phyloP scores from a whole-genome alignment of 2,797 vertebrate species.

The Fundulus diaphanus region DNA sequence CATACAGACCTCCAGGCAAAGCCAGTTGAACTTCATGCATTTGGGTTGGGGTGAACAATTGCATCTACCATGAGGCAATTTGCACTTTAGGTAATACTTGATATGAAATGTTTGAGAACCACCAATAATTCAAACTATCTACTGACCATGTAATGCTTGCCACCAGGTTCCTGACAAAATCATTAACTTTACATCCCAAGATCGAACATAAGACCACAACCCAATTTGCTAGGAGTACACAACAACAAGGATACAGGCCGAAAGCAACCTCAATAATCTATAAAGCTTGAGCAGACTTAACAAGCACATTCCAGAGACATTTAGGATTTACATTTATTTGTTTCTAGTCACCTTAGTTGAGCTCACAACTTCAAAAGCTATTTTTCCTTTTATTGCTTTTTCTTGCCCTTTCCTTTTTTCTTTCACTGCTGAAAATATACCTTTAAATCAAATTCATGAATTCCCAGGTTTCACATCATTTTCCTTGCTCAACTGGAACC shows the following conservation, averaged over 20 bases:
- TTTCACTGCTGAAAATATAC: not conserved
- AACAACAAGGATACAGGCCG: not conserved
- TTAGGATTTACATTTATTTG: not conserved
- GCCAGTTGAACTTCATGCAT: not conserved
- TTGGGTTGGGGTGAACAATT: not conserved
- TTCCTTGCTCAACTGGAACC: not conserved
- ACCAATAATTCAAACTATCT: not conserved
- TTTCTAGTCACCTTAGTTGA: not conserved
- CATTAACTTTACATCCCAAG: not conserved
- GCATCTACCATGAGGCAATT: not conserved
- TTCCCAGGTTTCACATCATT: conserved; percentile 7
- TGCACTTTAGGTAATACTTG: not conserved
- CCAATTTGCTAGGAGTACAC: not conserved
- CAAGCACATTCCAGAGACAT: not conserved
- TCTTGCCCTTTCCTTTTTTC: not conserved
- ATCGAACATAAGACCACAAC: not conserved
- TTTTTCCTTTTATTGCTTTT: not conserved
- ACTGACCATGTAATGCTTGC: not conserved
- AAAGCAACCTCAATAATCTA: not conserved
- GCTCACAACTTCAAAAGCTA: not conserved
- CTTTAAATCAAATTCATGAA: conserved; percentile 11
- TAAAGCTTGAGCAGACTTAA: not conserved
- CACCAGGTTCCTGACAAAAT: not conserved
- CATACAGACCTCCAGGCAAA: not conserved
- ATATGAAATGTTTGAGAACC: not conserved